These are phyloP conservation scores for Allobates femoralis DNA, from an alignment of 2,797 vertebrate species.

Conservation along the genomic window DNA sequence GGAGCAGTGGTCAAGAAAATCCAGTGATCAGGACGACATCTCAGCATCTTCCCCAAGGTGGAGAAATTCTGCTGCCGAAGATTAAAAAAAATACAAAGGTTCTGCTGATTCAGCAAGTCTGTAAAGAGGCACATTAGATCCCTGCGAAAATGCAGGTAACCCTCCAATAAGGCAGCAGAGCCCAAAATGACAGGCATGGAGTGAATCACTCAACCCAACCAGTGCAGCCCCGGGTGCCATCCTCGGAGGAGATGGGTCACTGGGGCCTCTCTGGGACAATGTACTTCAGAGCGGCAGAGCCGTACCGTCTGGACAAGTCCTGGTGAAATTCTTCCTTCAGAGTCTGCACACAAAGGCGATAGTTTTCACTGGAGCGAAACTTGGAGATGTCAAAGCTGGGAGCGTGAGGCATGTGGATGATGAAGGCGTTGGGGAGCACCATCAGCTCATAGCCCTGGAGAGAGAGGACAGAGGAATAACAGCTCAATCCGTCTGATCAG, in stretches of 20 bases:
- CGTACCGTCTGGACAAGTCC: conserved; percentile 91
- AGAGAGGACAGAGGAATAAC: neutral
- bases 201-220: conserved; percentile 3
- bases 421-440: conserved; percentile 94
- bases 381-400: conserved; percentile 96
- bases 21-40: conserved; percentile 46
- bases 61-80: neutral
- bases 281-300: conserved; percentile 94
- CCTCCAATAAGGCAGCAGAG: conserved; percentile 31
- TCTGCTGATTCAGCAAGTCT: neutral
- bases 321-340: conserved; percentile 97
- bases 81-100: neutral
- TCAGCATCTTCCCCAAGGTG: neutral
- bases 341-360: conserved; percentile 87
- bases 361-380: conserved; percentile 88
- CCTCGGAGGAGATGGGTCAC: neutral
- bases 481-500: too few relatives aligned
- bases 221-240: neutral
- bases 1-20: conserved; percentile 2
- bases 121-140: conserved; percentile 7
- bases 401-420: conserved; percentile 95
- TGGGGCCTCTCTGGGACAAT: conserved; percentile 88
- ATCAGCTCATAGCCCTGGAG: conserved; percentile 89
- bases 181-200: conserved; percentile 9
- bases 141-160: conserved; percentile 18